Conservation (phyloP, 2,113 vertebrate genomes). For the Taxidea taxus region DNA sequence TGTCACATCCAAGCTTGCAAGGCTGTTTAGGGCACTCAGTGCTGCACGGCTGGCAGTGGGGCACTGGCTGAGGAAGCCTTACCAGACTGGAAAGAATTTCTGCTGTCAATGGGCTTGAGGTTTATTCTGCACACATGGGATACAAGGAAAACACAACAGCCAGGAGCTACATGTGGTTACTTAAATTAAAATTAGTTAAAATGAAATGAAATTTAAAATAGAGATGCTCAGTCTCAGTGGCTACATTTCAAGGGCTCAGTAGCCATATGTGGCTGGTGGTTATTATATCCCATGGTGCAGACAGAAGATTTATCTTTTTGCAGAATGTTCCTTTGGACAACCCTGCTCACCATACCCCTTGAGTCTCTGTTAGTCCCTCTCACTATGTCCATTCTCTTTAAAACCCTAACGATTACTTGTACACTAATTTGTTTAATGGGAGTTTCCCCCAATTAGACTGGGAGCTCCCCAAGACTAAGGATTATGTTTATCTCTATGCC, state of each 20-base stretch:
- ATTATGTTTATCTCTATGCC: background rate
- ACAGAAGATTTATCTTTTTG: background rate
- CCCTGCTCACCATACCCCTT: fast-evolving
- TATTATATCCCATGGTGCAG: fast-evolving
- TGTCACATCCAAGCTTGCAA: background rate
- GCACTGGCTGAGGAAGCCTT: background rate
- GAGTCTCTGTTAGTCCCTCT: background rate
- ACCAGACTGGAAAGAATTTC: background rate
- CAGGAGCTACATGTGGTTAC: background rate
- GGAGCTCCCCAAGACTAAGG: background rate
- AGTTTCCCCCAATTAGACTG: fast-evolving
- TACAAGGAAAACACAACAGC: background rate
- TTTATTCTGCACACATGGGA: background rate
- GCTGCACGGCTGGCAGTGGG: fast-evolving
- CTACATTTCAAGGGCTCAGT: background rate
- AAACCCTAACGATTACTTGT: background rate
- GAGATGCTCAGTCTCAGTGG: background rate
- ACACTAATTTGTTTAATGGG: background rate
- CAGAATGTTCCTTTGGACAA: background rate
- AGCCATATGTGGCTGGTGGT: fast-evolving
- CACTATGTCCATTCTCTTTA: background rate
- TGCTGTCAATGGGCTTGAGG: fast-evolving
- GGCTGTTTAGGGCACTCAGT: fast-evolving
- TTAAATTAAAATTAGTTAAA: background rate
- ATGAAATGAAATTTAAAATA: background rate